phyloP scores from a whole-genome alignment of 2,888 invertebrate species.

The Petrolisthes cinctipes region DNA sequence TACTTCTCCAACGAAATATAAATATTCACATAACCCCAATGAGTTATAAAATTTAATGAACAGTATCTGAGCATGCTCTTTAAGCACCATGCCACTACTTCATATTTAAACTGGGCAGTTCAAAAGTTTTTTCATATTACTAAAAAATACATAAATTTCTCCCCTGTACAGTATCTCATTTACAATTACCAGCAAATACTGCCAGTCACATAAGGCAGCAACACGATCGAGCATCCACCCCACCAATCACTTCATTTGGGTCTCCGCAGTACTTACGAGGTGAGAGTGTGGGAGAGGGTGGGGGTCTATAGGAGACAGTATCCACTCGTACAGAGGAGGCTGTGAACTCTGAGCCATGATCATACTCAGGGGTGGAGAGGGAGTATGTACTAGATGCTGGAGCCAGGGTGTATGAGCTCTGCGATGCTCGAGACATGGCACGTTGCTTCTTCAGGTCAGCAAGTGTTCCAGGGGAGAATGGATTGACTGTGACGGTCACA shows the following conservation, averaged over 20 bases:
- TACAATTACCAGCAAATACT: too few relatives aligned
- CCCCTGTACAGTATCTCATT: too few relatives aligned
- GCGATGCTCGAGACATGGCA: conserved; percentile 72
- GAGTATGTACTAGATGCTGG: conserved; percentile 53
- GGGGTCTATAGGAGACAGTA: conserved; percentile 42
- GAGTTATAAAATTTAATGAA: too few relatives aligned
- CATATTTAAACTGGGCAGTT: too few relatives aligned
- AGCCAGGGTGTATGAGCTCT: conserved; percentile 49
- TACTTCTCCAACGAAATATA: too few relatives aligned
- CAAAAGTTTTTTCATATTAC: too few relatives aligned
- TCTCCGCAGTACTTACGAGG: conserved; percentile 58
- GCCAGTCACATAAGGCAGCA: conserved; percentile 53
- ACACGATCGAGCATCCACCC: conserved; percentile 56
- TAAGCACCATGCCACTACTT: too few relatives aligned
- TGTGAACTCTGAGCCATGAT: conserved; percentile 44
- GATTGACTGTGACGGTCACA: conserved; percentile 83
- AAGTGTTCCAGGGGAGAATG: conserved; percentile 76
- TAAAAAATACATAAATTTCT: too few relatives aligned
- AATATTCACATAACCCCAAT: too few relatives aligned
- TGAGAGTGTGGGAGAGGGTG: conserved; percentile 48
- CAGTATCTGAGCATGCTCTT: too few relatives aligned
- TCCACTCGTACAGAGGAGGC: conserved; percentile 56
- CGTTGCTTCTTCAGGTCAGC: conserved; percentile 94
- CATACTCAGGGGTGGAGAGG: conserved; percentile 40
- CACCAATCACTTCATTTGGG: conserved; percentile 58